Evolutionary conservation across 92 coral and sea anemone species (phyloP), one percentile per base, ranked within the genome.

Genomic region (Zoanthus sociatus): DNA sequence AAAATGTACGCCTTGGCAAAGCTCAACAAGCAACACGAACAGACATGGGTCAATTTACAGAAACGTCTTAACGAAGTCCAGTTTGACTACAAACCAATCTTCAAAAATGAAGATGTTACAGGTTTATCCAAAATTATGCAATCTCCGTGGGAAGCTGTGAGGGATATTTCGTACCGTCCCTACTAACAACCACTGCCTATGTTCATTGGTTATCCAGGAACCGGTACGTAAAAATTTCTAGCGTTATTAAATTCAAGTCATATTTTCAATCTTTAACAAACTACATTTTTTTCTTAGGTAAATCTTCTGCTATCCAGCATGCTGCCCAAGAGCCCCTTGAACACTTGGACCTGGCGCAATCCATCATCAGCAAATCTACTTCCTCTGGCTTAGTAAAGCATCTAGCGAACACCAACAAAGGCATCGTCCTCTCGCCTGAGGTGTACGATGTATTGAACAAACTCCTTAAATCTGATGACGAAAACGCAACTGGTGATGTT

Each of bases 21-120:
- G 54, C 54, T 50, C 54, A 50, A 50, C 54, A 78, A 78, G 60
- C 84, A 78, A 46, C 84, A 78, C 71, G 84, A 78, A n/a, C 31
- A 78, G 84, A 78, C 71, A 54, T 78, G 84, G 84, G 71, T 68
- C 12, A 33, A 48, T 55, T 16, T 78, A 50, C 45, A 71, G 45
- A 15, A 44, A 26, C 73, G 73, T 68, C 42, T 68, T 21, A 68
- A 21, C 33, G 37, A 6, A 68, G 33, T 68, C 14, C 73, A 32
- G 26, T 68, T 68, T 11, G 64, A 11, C 64, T 56, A 16, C 64
- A 16, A 16, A 56, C 64, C n/a, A 56, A 17, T 56, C n/a, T 17
- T 17, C 64, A 56, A 17, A 56, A 56, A 56, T 56, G 42, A 37
- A 37, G 42, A 37, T 0, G 64, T 56, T 56, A 11, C 15, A 17